A percentile compares a stretch with the other conserved stretches of the same genome.
phyloP scores from a whole-genome alignment of 2,888 invertebrate genomes.

The Himalopsyche tibetana region DNA sequence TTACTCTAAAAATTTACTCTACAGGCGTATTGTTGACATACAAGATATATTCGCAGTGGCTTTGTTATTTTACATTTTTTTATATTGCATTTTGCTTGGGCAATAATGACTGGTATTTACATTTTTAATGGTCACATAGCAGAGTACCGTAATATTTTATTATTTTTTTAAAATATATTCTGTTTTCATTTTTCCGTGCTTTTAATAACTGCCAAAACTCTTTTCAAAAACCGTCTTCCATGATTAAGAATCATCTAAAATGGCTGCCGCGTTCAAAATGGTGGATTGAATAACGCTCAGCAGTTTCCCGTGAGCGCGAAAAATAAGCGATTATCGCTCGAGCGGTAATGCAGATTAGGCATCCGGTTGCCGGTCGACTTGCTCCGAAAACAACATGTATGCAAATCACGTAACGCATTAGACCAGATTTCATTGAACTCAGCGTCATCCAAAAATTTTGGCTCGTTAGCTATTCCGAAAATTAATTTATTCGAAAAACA shows the following conservation, averaged over 20 bases:
- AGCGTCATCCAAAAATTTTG: not conserved
- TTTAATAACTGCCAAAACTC: no score
- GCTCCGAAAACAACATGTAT: conserved; percentile 48
- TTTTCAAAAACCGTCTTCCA: not conserved
- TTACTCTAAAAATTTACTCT: no score
- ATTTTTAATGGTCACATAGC: no score
- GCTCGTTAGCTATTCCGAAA: not conserved
- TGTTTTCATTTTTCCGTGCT: no score
- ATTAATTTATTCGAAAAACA: not conserved
- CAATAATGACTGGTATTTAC: no score
- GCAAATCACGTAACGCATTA: conserved; percentile 39
- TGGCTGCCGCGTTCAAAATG: conserved; percentile 35
- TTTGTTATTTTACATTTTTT: no score
- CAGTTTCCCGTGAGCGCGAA: conserved; percentile 27
- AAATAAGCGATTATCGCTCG: conserved; percentile 36
- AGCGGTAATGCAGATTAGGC: conserved; percentile 45
- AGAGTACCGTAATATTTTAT: no score
- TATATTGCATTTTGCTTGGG: no score
- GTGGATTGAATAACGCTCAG: conserved; percentile 7
- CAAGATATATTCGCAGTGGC: no score
- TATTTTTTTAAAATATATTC: no score
- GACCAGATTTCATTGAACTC: conserved; percentile 23
- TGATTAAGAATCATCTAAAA: conserved; percentile 25
- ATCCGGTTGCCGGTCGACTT: conserved; percentile 23
- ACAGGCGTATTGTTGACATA: no score